Base-by-base conservation (phyloP, 2,113 vertebrate species). In the Micromys minutus region DNA sequence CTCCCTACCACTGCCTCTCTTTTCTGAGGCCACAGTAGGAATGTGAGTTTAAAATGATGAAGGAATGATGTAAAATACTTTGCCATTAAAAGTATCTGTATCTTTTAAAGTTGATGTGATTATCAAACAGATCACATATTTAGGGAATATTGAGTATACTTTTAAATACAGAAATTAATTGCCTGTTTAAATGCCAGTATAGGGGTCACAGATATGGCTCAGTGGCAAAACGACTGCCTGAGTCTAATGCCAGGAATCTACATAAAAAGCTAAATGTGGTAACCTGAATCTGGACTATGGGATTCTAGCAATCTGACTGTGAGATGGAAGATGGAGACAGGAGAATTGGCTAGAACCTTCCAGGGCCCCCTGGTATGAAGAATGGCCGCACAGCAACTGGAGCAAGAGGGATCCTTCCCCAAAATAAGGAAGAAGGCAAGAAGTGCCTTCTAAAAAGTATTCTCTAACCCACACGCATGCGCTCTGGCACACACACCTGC, bases 131-230 rank as follows among this genome's bases (percentile, higher is more conserved):
- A 16, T 88, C 6, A n/a, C 57, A 26, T 17, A 67, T 65, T 91
- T 91, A 55, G 67, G 81, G 47, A 50, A 31, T 65, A 21, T n/a
- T 84, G 42, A 67, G 75, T 63, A 24, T 15, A 67, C 9, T 52
- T 52, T 81, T 77, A 72, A 86, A 55, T 29, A 72, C 2, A 13
- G 3, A 67, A 69, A 19, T 16, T 29, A 69, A 1, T 87, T 92
- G 95, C 76, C 42, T 67, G 91, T 96, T 92, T n/a, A 91, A 88
- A 90, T 90, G 4, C 52, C 36, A 55, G 19, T 79, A 29, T 88
- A 52, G 45, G 26, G 47, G 75, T 29, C 29, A 50, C 29, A 26
- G 45, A 50, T 45, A 34, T 50, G 75, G 45, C 29, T 77, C 75
- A 77, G 47, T 34, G 45, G 29, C 26, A 19, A 50, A 77, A 16